A percentile compares a stretch with the other conserved stretches of the same genome.
These are phyloP conservation scores for Microplitis deprimator DNA, from an alignment of 2,888 invertebrate species.

Conservation along the genomic window DNA sequence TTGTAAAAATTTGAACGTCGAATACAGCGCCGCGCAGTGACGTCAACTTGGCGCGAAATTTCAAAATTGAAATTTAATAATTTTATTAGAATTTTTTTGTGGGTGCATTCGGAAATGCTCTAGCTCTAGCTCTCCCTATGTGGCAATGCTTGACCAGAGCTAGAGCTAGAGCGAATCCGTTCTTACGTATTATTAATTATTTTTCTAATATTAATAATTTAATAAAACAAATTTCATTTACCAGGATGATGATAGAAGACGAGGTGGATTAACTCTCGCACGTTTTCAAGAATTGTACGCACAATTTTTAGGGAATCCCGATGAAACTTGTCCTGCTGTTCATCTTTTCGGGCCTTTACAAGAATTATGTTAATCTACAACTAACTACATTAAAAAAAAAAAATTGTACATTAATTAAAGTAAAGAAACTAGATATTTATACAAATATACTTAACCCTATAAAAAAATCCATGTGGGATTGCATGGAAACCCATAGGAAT, in stretches of 20 bases:
- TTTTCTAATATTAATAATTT: conserved; percentile 7
- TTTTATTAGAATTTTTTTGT: too few relatives aligned
- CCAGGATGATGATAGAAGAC: conserved; percentile 87
- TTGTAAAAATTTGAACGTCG: too few relatives aligned
- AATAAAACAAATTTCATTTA: conserved; percentile 53
- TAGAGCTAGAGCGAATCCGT: too few relatives aligned
- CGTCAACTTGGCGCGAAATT: too few relatives aligned
- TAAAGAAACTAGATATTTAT: conserved; percentile 44
- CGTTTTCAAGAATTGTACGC: conserved; percentile 89
- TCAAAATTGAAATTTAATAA: too few relatives aligned
- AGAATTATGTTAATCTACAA: conserved; percentile 68
- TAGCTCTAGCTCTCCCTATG: too few relatives aligned
- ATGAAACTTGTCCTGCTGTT: conserved; percentile 81
- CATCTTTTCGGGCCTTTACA: conserved; percentile 85
- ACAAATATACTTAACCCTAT: conserved; percentile 1
- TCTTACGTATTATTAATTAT: background rate
- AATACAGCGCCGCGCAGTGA: too few relatives aligned
- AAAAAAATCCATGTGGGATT: too few relatives aligned
- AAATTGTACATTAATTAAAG: conserved; percentile 21
- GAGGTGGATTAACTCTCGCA: conserved; percentile 83
- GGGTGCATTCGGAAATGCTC: too few relatives aligned
- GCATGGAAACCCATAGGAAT: too few relatives aligned
- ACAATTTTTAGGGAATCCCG: conserved; percentile 84
- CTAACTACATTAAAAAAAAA: conserved; percentile 6
- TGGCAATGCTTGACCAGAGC: too few relatives aligned